Evolutionary conservation across 2,797 vertebrate genomes (phyloP).

Genomic region (Simalia tracyae): DNA sequence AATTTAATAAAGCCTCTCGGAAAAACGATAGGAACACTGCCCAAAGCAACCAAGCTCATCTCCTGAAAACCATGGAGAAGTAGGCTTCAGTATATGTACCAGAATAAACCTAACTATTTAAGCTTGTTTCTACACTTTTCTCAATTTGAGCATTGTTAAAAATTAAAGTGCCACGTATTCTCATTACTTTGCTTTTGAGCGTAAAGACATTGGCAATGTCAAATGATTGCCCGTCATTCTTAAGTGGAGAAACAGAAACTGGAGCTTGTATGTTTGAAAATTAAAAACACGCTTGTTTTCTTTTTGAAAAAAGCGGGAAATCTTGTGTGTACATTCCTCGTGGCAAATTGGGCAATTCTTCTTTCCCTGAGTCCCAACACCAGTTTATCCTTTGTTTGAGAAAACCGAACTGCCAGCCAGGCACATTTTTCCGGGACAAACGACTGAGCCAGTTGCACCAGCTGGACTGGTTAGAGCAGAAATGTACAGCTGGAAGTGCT

Average conservation of each 20-base stretch:
- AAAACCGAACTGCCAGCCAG: background rate
- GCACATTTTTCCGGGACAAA: slow-evolving; percentile 1
- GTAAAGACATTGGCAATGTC: background rate
- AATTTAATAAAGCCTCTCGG: background rate
- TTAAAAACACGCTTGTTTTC: background rate
- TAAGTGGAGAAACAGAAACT: background rate
- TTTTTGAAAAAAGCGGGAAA: background rate
- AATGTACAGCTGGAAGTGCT: slow-evolving; percentile 11
- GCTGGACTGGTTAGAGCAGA: background rate
- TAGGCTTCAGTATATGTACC: background rate
- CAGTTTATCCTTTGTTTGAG: slow-evolving; percentile 9
- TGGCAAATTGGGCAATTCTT: background rate
- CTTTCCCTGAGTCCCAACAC: background rate
- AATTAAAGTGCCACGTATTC: background rate
- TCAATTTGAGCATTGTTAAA: background rate
- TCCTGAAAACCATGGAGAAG: background rate
- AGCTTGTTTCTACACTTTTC: background rate
- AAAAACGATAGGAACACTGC: background rate
- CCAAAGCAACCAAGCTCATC: background rate
- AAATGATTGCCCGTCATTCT: background rate
- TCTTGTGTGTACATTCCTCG: background rate
- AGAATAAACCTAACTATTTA: background rate
- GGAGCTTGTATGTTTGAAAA: background rate
- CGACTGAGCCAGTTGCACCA: background rate
- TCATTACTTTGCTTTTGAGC: background rate